Base-by-base conservation (phyloP, 53 echinoderm and acorn worm genomes). In the Echinarachnius parma region DNA sequence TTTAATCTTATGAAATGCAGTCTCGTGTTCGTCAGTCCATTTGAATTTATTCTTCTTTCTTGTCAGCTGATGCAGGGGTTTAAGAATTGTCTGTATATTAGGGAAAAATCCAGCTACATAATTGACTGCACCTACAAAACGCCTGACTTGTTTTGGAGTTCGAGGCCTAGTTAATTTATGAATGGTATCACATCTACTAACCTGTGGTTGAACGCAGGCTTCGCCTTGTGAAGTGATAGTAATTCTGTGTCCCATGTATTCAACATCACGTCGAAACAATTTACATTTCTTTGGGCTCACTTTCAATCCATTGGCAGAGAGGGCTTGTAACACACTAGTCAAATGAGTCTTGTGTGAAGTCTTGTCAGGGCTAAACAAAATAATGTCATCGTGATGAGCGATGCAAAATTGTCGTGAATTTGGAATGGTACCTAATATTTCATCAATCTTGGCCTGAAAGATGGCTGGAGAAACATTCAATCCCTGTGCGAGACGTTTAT, bases 401-500 rank as follows among this genome's bases (percentile, higher is more conserved):
- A 83, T 66, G 32, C 67, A 77, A 28, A 66, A 83, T 2, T 59
- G 21, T 30, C 34, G 18, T 9, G 67, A 77, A 27, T 66, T 31
- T 9, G 83, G 82, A 2, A 75, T 63, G 9, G 62, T 64, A 5
- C 35, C 54, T 62, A 75, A 63, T 16, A 82, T 45, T 9, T 75
- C 53, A 52, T 82, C 75, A 35, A 82, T 82, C 31, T 61, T 75
- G 14, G 61, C 74, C 25, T 82, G 82, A 48, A 83, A 82, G 11
- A 82, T 42, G 1, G 46, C 67, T 15, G 83, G 83, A 22, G 59
- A 58, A 23, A 77, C 27, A 31, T 80, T 80, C 5, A 80, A 15
- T 21, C 67, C 77, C 34, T 83, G 83, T 10, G 77, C 77, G 4
- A 83, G 33, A 0, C 83, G 60, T 60, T 77, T 83, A 19, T 83